Evolutionary conservation across 2,113 vertebrate genomes (phyloP).

Genomic region (Epinephelus lanceolatus): DNA sequence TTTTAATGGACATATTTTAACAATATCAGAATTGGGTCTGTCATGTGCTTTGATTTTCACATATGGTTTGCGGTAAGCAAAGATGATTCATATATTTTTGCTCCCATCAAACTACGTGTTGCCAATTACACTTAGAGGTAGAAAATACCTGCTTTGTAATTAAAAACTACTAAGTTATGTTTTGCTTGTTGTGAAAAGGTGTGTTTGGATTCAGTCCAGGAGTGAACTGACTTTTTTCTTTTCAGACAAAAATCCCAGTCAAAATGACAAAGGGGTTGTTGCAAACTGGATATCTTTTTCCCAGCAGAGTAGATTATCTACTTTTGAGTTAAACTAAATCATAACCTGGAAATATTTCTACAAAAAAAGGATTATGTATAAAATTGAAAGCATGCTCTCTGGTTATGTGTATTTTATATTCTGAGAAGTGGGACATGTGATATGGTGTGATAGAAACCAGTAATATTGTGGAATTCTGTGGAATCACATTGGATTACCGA

Average conservation of each 20-base stretch:
- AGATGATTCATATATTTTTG: neutral
- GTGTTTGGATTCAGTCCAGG: neutral
- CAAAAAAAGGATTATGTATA: neutral
- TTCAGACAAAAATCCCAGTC: neutral
- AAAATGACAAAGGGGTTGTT: no score
- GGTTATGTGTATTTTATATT: slow-evolving; percentile 2
- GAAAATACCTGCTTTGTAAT: neutral
- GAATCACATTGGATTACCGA: neutral
- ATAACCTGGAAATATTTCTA: neutral
- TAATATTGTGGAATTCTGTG: neutral
- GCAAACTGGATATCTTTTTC: neutral
- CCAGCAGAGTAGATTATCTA: neutral
- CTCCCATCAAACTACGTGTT: neutral
- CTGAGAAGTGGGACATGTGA: neutral
- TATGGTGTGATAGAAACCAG: neutral
- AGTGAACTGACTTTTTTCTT: neutral
- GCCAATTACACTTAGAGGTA: neutral
- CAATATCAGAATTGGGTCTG: neutral
- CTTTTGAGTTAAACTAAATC: neutral
- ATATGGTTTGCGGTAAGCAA: neutral
- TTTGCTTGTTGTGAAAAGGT: neutral
- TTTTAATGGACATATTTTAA: neutral
- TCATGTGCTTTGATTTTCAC: neutral
- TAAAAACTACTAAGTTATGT: neutral
- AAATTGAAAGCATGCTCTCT: neutral